Percentiles rank a stretch among this genome's conserved stretches.
phyloP scores from a whole-genome alignment of 2,888 invertebrate genomes.

The Phania funesta region DNA sequence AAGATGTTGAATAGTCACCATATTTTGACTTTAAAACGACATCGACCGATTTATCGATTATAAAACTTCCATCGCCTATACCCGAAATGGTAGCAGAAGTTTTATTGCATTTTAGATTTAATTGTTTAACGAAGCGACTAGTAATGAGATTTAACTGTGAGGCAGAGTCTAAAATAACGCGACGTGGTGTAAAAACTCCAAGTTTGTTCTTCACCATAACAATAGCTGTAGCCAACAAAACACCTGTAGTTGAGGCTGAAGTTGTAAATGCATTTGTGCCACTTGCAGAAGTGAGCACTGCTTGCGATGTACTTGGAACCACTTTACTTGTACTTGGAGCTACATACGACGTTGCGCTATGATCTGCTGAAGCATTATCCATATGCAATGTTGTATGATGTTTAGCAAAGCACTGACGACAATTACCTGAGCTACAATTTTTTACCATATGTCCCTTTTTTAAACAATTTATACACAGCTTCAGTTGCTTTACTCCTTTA shows the following conservation, averaged over 20 bases:
- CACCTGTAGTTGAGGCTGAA: background rate
- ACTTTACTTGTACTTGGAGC: background rate
- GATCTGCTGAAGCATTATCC: background rate
- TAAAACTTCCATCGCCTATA: conserved; percentile 34
- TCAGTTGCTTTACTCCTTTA: conserved; percentile 47
- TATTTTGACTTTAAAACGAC: background rate
- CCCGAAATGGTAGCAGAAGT: conserved; percentile 31
- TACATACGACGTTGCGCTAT: background rate
- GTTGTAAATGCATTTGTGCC: background rate
- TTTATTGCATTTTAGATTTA: conserved; percentile 21
- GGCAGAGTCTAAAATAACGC: conserved; percentile 13
- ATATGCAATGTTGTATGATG: conserved; percentile 63
- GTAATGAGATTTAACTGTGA: background rate
- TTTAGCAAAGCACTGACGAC: conserved; percentile 55
- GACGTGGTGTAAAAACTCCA: conserved; percentile 1
- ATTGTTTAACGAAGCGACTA: conserved; percentile 42
- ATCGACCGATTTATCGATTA: conserved; percentile 28
- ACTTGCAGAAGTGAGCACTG: conserved; percentile 24
- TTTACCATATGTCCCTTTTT: no score
- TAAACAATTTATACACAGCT: no score
- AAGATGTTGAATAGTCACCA: background rate
- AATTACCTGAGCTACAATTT: conserved; percentile 55
- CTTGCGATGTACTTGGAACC: no score
- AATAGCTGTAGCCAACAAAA: conserved; percentile 8
- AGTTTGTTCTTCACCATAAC: conserved; percentile 12